phyloP scores from a whole-genome alignment of 2,888 invertebrate species.

The Caenorhabditis imperialis region DNA sequence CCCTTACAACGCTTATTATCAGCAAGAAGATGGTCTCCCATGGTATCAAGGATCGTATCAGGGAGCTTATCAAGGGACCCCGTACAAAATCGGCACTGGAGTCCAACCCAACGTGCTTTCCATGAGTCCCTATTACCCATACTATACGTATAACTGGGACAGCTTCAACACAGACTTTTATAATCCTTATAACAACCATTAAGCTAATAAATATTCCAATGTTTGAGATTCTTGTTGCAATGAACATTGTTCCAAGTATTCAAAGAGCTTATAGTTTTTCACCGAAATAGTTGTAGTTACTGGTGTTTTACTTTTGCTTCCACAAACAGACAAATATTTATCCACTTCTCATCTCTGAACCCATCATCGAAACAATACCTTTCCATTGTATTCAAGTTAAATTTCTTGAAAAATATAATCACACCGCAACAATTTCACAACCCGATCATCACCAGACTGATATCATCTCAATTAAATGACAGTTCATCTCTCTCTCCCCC shows the following conservation, averaged over 20 bases:
- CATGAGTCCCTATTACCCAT: slow-evolving; percentile 21
- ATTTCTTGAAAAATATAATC: no score
- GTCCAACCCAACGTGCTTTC: slow-evolving; percentile 9
- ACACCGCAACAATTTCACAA: slow-evolving; percentile 13
- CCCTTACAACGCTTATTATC: slow-evolving; percentile 37
- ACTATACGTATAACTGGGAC: slow-evolving; percentile 23
- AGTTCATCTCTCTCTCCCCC: no score
- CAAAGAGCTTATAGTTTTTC: neutral
- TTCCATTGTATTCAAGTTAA: no score
- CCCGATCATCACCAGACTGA: slow-evolving; percentile 39
- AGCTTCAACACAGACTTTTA: slow-evolving; percentile 31
- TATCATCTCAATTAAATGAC: neutral
- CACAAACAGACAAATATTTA: slow-evolving; percentile 37
- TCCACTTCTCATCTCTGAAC: slow-evolving; percentile 30
- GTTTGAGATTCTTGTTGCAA: slow-evolving; percentile 3
- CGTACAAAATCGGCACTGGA: slow-evolving; percentile 28
- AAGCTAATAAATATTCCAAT: slow-evolving; percentile 26
- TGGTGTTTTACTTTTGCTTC: no score
- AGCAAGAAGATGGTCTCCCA: neutral
- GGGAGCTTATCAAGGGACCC: no score
- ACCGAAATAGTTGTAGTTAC: slow-evolving; percentile 21
- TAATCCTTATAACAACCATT: slow-evolving; percentile 44
- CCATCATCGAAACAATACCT: slow-evolving; percentile 25
- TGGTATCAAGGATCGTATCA: slow-evolving; percentile 2
- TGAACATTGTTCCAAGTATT: slow-evolving; percentile 18